Evolutionary conservation across 2,113 vertebrate genomes (phyloP).

Genomic region (Burhinus oedicnemus): DNA sequence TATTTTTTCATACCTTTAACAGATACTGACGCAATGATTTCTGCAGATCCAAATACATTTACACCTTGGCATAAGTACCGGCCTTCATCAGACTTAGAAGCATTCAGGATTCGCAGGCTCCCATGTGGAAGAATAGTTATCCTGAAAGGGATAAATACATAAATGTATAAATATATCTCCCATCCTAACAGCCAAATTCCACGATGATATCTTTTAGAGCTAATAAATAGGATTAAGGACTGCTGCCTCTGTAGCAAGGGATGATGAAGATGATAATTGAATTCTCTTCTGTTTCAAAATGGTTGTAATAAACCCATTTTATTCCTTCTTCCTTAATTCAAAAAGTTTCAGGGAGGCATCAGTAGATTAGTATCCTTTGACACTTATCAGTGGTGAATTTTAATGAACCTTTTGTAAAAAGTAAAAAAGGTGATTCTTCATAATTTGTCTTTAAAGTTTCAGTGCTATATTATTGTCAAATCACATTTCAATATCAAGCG

Average conservation of each 20-base stretch:
- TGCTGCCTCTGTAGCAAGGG: not conserved
- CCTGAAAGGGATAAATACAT: slow-evolving; percentile 78
- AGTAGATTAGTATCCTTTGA: slow-evolving; percentile 33
- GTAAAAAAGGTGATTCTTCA: slow-evolving; percentile 33
- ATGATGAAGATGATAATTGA: not conserved
- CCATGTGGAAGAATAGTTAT: slow-evolving; percentile 90
- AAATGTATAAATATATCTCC: slow-evolving; percentile 20
- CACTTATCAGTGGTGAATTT: slow-evolving; percentile 12
- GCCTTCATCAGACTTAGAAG: slow-evolving; percentile 91
- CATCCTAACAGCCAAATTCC: not conserved
- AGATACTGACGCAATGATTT: slow-evolving; percentile 86
- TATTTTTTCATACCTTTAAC: slow-evolving; percentile 88
- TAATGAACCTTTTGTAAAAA: slow-evolving; percentile 16
- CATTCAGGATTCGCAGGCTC: slow-evolving; percentile 88
- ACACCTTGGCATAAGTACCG: slow-evolving; percentile 88
- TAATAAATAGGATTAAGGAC: slow-evolving; percentile 30
- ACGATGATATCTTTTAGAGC: not conserved
- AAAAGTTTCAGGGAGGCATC: not conserved
- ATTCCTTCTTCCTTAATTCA: not conserved
- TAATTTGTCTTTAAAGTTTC: slow-evolving; percentile 42
- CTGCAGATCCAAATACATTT: slow-evolving; percentile 92
- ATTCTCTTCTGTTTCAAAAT: slow-evolving; percentile 24
- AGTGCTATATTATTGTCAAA: slow-evolving; percentile 5
- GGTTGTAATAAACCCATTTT: slow-evolving; percentile 26
- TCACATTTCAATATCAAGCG: slow-evolving; percentile 52